These are phyloP conservation scores for Alexandromys fortis DNA, from an alignment of 2,113 vertebrate species.

Conservation along the genomic window DNA sequence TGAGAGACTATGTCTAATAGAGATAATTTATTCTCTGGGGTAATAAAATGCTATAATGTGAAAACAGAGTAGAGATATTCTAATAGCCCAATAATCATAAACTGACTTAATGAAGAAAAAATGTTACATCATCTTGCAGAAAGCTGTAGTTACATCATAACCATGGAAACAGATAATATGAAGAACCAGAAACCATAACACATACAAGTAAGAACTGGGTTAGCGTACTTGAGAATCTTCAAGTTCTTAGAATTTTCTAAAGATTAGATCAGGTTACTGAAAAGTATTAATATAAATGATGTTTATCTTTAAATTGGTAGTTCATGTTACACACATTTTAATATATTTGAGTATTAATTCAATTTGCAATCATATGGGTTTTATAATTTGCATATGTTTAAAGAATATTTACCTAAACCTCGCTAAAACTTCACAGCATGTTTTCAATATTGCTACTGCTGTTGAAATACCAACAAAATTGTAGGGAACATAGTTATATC, in stretches of 20 bases:
- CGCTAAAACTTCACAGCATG: neutral
- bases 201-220: neutral
- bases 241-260: neutral
- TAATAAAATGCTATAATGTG: slow-evolving; percentile 32
- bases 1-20: neutral
- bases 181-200: neutral
- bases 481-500: neutral
- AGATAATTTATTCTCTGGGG: neutral
- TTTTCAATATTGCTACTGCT: neutral
- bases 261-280: neutral
- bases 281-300: neutral
- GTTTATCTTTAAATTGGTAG: neutral
- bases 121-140: neutral
- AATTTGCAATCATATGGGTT: neutral
- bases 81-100: neutral
- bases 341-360: neutral
- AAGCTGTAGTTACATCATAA: neutral
- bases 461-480: neutral
- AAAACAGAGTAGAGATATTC: neutral
- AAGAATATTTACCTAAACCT: neutral
- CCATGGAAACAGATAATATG: neutral
- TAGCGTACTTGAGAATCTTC: neutral
- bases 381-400: neutral
- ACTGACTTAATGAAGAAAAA: neutral
- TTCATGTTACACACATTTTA: neutral